Evolutionary conservation across 2,797 vertebrate genomes (phyloP).

Genomic region (Miichthys miiuy): DNA sequence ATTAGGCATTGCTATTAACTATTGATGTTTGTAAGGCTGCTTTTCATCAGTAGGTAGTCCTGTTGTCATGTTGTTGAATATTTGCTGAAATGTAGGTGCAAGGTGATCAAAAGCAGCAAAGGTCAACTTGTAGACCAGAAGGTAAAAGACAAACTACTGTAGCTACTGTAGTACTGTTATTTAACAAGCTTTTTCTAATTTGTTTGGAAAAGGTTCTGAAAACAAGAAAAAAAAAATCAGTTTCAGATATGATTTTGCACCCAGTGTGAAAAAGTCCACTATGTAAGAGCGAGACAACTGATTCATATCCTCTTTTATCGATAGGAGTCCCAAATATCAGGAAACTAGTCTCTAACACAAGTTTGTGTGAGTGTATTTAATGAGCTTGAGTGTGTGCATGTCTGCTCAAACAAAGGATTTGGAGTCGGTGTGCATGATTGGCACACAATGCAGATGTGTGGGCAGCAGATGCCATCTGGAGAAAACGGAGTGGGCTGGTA

Average conservation of each 20-base stretch:
- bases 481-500: conserved; percentile 84
- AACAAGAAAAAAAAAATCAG: background rate
- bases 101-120: background rate
- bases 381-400: conserved; percentile 26
- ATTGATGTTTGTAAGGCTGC: background rate
- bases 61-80: background rate
- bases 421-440: conserved; percentile 74
- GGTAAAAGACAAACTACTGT: background rate
- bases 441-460: conserved; percentile 93
- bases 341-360: conserved; percentile 3
- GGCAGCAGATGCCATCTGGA: conserved; percentile 93
- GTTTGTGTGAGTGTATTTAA: conserved; percentile 28
- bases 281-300: background rate
- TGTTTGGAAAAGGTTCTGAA: background rate
- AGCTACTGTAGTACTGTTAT: background rate
- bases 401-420: conserved; percentile 50
- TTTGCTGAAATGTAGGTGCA: background rate
- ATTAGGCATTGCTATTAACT: no score
- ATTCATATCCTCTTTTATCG: conserved; percentile 15
- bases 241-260: background rate
- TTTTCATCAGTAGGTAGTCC: background rate
- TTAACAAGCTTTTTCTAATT: background rate
- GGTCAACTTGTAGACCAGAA: background rate
- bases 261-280: background rate
- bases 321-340: conserved; percentile 5